Percentiles rank a stretch among this genome's conserved stretches.
Conservation (phyloP, 2,888 invertebrate species). For the Clitarchus hookeri region DNA sequence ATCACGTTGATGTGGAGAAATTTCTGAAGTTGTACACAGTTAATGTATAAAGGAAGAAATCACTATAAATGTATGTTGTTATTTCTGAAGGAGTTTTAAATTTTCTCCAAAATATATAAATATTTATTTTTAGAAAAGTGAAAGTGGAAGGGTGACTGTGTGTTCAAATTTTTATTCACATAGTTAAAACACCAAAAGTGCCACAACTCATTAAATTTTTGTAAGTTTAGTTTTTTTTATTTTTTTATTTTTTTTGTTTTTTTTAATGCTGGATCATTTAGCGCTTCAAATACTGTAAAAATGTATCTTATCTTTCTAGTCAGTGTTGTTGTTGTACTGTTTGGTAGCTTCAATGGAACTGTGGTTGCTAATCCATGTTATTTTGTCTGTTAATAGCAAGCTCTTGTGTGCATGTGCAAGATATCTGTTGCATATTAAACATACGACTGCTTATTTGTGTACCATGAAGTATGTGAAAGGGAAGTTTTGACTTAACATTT, state of each 20-base stretch:
- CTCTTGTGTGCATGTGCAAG: background rate
- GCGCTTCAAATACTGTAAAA: background rate
- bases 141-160: slow-evolving; percentile 6
- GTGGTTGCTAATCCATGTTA: background rate
- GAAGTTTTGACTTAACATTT: background rate
- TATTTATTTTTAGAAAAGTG: slow-evolving; percentile 5
- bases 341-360: background rate
- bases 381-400: background rate
- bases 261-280: background rate
- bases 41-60: background rate
- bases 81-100: background rate
- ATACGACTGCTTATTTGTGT: background rate
- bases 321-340: background rate
- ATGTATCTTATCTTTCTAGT: background rate
- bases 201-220: background rate
- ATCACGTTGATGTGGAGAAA: background rate
- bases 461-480: background rate
- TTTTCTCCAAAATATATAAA: background rate
- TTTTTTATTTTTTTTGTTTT: too few relatives aligned
- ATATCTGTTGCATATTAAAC: background rate
- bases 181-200: slow-evolving; percentile 10
- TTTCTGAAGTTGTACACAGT: background rate
- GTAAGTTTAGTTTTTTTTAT: too few relatives aligned
- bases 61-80: background rate
- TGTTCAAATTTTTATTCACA: background rate